These are phyloP conservation scores for Corydoras sp. DNA, from an alignment of 2,113 vertebrate genomes.

Conservation along the genomic window DNA sequence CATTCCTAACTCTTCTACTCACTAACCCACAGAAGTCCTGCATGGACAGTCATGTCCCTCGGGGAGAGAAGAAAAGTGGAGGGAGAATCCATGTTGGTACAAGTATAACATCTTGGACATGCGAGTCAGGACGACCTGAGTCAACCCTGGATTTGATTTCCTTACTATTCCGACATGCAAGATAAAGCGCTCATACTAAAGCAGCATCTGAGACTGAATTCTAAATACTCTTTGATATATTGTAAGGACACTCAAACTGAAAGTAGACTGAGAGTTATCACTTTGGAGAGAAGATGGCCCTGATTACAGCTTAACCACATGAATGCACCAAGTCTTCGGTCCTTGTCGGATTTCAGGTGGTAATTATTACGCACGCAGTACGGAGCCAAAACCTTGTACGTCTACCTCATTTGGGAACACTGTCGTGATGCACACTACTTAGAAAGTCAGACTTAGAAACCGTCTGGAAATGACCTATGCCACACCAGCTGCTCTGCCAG, in stretches of 20 bases:
- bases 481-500: slow-evolving; percentile 8
- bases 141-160: no score
- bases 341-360: neutral
- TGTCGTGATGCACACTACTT: neutral
- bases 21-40: neutral
- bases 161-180: no score
- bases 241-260: neutral
- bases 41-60: no score
- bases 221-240: neutral
- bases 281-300: slow-evolving; percentile 9
- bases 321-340: slow-evolving; percentile 12
- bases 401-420: neutral
- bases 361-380: slow-evolving; percentile 7
- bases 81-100: no score
- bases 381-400: neutral
- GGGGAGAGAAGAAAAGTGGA: no score
- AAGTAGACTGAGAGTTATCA: neutral
- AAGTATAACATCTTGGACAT: no score
- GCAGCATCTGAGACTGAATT: neutral
- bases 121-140: no score
- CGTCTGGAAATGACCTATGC: slow-evolving; percentile 25
- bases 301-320: slow-evolving; percentile 18
- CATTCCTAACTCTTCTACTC: neutral
- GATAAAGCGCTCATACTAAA: no score
- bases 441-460: neutral